Evolutionary conservation across 2,888 invertebrate genomes (phyloP).

Genomic region (Coelopa pilipes): DNA sequence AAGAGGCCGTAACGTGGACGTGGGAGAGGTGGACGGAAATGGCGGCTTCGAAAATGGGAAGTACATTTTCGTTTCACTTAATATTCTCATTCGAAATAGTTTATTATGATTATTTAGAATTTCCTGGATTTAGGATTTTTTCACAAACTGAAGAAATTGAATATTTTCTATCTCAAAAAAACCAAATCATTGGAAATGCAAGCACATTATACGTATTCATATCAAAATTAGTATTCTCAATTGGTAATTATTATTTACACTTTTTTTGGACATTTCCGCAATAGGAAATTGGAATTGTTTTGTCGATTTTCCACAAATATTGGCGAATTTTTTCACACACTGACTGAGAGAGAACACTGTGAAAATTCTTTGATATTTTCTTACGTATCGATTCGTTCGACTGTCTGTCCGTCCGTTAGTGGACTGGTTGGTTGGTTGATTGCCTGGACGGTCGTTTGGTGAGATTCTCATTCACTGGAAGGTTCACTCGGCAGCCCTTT

Average conservation of each 20-base stretch:
- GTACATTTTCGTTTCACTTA: too few relatives aligned
- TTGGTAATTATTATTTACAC: constrained; percentile 50
- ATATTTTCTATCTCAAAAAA: background rate
- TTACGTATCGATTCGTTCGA: too few relatives aligned
- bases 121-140: background rate
- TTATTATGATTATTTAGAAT: background rate
- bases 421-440: too few relatives aligned
- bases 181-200: background rate
- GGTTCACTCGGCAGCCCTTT: too few relatives aligned
- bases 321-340: constrained; percentile 11
- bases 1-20: too few relatives aligned
- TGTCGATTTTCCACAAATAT: constrained; percentile 30
- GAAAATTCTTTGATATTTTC: too few relatives aligned
- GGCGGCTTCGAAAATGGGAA: too few relatives aligned
- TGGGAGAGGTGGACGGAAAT: too few relatives aligned
- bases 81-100: too few relatives aligned
- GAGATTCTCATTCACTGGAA: background rate
- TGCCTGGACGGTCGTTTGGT: background rate
- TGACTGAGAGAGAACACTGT: too few relatives aligned
- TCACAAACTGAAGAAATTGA: background rate
- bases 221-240: background rate
- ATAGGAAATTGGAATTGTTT: constrained; percentile 1
- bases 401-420: too few relatives aligned
- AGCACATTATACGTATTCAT: too few relatives aligned
- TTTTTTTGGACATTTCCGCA: constrained; percentile 62